Evolutionary conservation across 2,113 vertebrate genomes (phyloP).

Genomic region (Crotalus viridis): DNA sequence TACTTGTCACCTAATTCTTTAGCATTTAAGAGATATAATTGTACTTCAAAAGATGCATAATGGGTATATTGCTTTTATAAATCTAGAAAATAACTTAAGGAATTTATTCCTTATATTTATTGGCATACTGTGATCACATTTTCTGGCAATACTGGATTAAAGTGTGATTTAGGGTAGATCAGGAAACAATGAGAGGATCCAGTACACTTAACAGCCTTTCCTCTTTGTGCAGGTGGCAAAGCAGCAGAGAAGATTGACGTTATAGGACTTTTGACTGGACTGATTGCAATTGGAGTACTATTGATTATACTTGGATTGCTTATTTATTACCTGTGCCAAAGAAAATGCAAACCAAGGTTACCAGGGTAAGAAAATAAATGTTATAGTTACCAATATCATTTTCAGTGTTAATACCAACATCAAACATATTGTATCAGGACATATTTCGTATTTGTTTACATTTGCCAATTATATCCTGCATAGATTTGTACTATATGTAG

Average conservation of each 20-base stretch:
- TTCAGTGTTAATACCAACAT: not conserved
- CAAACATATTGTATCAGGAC: not conserved
- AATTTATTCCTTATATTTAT: not conserved
- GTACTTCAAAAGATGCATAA: not conserved
- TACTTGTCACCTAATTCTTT: not conserved
- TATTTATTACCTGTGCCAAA: conserved; percentile 83
- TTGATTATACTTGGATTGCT: conserved; percentile 76
- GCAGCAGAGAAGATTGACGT: conserved; percentile 76
- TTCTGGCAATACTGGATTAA: not conserved
- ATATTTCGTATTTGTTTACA: not conserved
- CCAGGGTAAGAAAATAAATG: conserved; percentile 58
- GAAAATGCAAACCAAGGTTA: conserved; percentile 65
- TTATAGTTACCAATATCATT: not conserved
- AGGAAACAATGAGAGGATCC: not conserved
- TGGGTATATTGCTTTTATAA: not conserved
- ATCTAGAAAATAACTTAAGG: not conserved
- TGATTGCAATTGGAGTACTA: conserved; percentile 80
- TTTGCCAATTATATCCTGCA: not conserved
- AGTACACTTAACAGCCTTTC: conserved; percentile 3
- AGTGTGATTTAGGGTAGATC: not conserved
- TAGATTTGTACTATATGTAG: not conserved
- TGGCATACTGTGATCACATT: not conserved
- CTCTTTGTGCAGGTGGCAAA: conserved; percentile 60
- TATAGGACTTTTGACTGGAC: conserved; percentile 83
- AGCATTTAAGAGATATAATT: not conserved